A percentile compares a stretch with the other conserved stretches of the same genome.
Evolutionary conservation across 2,113 vertebrate genomes (phyloP).

Genomic region (Marcusenius ussheri): DNA sequence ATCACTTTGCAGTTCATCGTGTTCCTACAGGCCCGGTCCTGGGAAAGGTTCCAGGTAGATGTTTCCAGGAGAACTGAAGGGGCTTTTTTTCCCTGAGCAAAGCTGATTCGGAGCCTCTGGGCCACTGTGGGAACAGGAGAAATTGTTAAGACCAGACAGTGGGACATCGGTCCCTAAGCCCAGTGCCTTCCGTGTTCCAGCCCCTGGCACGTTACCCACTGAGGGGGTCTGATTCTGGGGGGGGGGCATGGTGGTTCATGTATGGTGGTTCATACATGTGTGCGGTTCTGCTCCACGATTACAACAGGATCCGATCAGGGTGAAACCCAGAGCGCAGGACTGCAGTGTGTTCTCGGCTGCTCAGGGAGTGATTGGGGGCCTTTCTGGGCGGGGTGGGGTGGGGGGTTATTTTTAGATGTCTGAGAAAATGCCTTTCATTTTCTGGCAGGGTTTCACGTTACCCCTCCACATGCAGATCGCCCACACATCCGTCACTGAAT

Average conservation of each 20-base stretch:
- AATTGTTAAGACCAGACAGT: not conserved
- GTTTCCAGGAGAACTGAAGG: not conserved
- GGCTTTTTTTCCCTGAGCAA: not conserved
- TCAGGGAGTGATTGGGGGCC: not conserved
- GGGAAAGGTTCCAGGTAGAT: constrained; percentile 12
- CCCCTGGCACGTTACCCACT: not conserved
- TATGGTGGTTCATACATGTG: not conserved
- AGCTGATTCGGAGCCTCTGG: not conserved
- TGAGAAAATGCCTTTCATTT: constrained; percentile 13
- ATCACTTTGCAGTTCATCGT: not conserved
- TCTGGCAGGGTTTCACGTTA: not conserved
- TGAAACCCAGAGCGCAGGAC: not conserved
- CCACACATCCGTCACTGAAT: not conserved
- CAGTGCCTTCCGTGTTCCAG: not conserved
- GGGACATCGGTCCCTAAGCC: not conserved
- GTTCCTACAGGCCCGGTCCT: not conserved
- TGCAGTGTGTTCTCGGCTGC: not conserved
- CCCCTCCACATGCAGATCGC: not conserved
- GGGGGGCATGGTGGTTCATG: too few species aligned
- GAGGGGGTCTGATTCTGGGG: not conserved
- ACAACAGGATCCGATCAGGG: not conserved
- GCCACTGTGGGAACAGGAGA: not conserved
- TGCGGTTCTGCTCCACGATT: not conserved
- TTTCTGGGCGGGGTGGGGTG: not conserved
- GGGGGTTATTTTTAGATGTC: constrained; percentile 8